A percentile compares a stretch with the other conserved stretches of the same genome.
phyloP scores from a whole-genome alignment of 2,888 invertebrate genomes.

The Harpalus rufipes region DNA sequence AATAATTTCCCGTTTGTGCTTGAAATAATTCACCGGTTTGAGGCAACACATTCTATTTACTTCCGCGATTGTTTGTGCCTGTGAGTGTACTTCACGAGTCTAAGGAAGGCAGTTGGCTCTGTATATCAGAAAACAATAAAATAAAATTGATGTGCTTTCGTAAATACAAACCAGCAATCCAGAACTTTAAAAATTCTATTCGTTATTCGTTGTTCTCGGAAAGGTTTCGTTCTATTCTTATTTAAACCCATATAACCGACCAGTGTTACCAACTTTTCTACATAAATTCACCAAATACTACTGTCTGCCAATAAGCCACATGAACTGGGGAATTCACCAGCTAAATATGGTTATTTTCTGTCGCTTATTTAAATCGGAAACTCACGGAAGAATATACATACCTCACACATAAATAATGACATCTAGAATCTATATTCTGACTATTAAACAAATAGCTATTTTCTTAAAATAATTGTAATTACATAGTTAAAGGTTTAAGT shows the following conservation, averaged over 20 bases:
- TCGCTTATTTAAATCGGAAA: neutral
- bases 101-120: slow-evolving; percentile 28
- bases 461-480: no score
- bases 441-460: no score
- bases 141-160: slow-evolving; percentile 53
- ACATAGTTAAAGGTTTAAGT: no score
- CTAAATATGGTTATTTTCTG: slow-evolving; percentile 21
- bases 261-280: slow-evolving; percentile 31
- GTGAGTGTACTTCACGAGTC: slow-evolving; percentile 20
- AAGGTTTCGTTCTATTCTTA: slow-evolving; percentile 46
- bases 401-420: neutral
- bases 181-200: slow-evolving; percentile 55
- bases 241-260: slow-evolving; percentile 49
- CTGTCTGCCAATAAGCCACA: slow-evolving; percentile 8
- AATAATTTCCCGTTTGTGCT: slow-evolving; percentile 28
- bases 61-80: neutral
- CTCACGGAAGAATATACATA: neutral
- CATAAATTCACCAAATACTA: slow-evolving; percentile 18
- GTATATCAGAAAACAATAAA: slow-evolving; percentile 58
- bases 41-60: neutral
- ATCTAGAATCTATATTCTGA: no score
- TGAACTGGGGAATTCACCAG: slow-evolving; percentile 2
- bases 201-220: slow-evolving; percentile 25
- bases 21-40: neutral
- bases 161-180: slow-evolving; percentile 52